Evolutionary conservation across 2,888 invertebrate species (phyloP).

Genomic region (Idaea biselata): DNA sequence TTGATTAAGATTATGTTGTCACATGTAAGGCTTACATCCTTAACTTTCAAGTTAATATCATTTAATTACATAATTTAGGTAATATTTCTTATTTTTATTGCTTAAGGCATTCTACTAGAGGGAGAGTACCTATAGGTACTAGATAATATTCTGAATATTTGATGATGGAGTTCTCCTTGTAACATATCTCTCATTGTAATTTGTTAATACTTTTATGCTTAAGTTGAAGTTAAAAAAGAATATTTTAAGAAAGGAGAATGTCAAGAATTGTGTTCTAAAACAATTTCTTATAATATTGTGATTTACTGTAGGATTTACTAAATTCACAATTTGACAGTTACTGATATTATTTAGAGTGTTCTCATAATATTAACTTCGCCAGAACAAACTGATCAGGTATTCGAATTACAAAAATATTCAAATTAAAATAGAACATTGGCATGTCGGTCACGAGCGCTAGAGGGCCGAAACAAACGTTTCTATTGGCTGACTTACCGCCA

Average conservation of each 20-base stretch:
- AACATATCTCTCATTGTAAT: too few relatives aligned
- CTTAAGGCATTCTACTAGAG: neutral
- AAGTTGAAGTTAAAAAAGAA: neutral
- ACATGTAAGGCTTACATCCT: neutral
- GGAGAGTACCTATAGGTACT: too few relatives aligned
- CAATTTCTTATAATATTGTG: too few relatives aligned
- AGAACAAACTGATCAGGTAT: neutral
- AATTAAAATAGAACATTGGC: constrained; percentile 69
- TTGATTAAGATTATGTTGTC: neutral
- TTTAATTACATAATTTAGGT: neutral
- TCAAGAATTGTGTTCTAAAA: neutral
- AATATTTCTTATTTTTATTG: too few relatives aligned
- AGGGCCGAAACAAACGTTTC: constrained; percentile 59
- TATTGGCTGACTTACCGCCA: constrained; percentile 66
- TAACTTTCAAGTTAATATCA: neutral
- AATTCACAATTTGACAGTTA: too few relatives aligned
- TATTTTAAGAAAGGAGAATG: neutral
- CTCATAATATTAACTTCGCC: neutral
- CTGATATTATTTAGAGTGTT: too few relatives aligned
- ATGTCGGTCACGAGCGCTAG: constrained; percentile 63
- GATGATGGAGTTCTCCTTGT: too few relatives aligned
- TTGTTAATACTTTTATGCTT: too few relatives aligned
- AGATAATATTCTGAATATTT: too few relatives aligned
- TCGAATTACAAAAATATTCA: constrained; percentile 34
- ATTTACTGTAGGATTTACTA: too few relatives aligned